Percentiles rank a stretch among this genome's conserved stretches.
Evolutionary conservation across 2,113 vertebrate genomes (phyloP).

Genomic region (Ibidorhyncha struthersii): DNA sequence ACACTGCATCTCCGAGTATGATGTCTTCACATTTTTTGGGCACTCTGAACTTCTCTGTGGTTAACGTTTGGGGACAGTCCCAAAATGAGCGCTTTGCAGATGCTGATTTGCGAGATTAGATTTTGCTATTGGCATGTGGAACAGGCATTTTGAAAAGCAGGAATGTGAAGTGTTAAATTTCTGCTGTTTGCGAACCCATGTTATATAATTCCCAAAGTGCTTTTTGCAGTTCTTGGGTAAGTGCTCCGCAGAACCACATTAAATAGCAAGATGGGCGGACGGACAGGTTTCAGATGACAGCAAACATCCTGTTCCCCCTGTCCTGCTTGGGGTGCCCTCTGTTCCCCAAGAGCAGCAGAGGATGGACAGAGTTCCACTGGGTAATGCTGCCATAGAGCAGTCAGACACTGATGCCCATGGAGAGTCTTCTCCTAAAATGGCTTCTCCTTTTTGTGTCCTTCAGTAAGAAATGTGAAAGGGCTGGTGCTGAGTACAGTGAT

Average conservation of each 20-base stretch:
- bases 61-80: not conserved
- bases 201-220: not conserved
- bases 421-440: slow-evolving; percentile 8
- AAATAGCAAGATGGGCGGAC: not conserved
- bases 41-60: not conserved
- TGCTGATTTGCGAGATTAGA: not conserved
- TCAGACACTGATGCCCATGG: not conserved
- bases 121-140: not conserved
- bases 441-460: slow-evolving; percentile 4
- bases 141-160: not conserved
- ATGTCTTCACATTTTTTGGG: not conserved
- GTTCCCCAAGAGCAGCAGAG: not conserved
- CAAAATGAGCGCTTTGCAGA: not conserved
- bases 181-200: not conserved
- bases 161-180: not conserved
- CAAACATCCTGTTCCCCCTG: not conserved
- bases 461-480: not conserved
- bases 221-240: not conserved
- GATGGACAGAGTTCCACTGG: not conserved
- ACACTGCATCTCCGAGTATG: not conserved
- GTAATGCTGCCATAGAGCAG: not conserved
- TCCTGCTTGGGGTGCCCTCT: not conserved
- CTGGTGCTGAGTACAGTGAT: not conserved
- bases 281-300: fast-evolving
- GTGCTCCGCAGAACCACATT: not conserved